Base-by-base conservation (phyloP, 2,113 vertebrate species). In the Anoplopoma fimbria region DNA sequence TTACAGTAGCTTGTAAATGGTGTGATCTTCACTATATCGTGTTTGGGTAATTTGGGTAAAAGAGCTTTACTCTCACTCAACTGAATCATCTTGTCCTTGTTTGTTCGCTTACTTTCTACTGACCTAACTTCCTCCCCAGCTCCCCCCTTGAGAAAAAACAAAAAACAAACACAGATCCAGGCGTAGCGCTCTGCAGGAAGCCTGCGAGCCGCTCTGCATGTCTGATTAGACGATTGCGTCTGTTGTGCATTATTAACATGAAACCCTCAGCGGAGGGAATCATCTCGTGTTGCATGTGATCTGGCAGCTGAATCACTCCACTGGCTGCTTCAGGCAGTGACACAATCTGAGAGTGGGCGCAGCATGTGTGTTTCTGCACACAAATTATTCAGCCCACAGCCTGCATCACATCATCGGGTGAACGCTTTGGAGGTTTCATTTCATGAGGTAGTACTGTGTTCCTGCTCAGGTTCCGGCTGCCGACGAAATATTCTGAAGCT, bases 231-330 rank as follows among this genome's bases (percentile, higher is more conserved):
- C 29, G 51, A 45, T 21, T 19, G 40, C 29, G 38, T 47, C 75
- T 69, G 38, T 36, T 78, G 21, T 61, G 53, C 75, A 69, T 78
- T 69, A 69, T 78, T 61, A 60, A 69, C n/a, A 36, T 14, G 38
- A 61, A 61, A n/a, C 51, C 53, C 53, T 29, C 38, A 8, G 75
- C 14, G 53, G 53, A 23, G 53, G 13, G 53, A 33, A 47, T 25
- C 34, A 2, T 21, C 62, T 45, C 49, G 27, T n/a, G 75, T 45
- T 58, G 27, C 63, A 15, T 58, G 70, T 45, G 36, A 72, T 29
- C 36, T 51, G 42, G 65, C 42, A 23, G 71, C 57, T 29, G 51
- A 68, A 21, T 58, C 27, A 14, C 53, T 19, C 27, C 4, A 38
- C 75, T 19, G 75, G 51, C 75, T 12, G 75, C 75, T 42, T 12